phyloP scores from a whole-genome alignment of 1,140 invertebrate genomes.

The Nautilus pompilius region DNA sequence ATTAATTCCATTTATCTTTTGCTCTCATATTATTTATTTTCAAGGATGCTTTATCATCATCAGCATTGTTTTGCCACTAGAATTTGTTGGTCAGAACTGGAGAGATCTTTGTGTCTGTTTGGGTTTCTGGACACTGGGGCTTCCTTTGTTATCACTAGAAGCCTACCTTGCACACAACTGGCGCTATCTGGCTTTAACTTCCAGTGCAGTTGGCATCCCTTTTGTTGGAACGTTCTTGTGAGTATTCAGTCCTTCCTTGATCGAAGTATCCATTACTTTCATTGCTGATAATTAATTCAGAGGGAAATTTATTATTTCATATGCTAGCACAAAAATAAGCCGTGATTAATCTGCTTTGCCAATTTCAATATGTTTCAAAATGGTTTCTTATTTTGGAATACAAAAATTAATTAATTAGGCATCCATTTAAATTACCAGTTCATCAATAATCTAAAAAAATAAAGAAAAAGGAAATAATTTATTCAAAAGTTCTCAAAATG shows the following conservation, averaged over 20 bases:
- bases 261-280: not conserved
- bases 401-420: not conserved
- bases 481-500: too few species aligned
- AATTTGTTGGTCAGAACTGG: conserved; percentile 37
- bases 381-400: not conserved
- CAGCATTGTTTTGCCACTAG: conserved; percentile 33
- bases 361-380: not conserved
- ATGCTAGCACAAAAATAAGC: not conserved
- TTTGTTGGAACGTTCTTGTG: conserved; percentile 40
- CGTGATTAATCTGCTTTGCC: not conserved
- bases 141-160: conserved; percentile 27
- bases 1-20: not conserved
- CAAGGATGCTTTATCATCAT: conserved; percentile 36
- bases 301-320: not conserved
- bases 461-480: too few species aligned
- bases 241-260: conserved; percentile 18
- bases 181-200: conserved; percentile 35
- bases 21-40: conserved; percentile 2
- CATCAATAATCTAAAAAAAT: too few species aligned
- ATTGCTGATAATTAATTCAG: not conserved
- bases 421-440: too few species aligned
- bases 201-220: conserved; percentile 29
- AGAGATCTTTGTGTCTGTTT: conserved; percentile 37
- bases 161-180: conserved; percentile 31
- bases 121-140: conserved; percentile 35